Evolutionary conservation across 2,113 vertebrate species (phyloP).

Genomic region (Spea bombifrons): DNA sequence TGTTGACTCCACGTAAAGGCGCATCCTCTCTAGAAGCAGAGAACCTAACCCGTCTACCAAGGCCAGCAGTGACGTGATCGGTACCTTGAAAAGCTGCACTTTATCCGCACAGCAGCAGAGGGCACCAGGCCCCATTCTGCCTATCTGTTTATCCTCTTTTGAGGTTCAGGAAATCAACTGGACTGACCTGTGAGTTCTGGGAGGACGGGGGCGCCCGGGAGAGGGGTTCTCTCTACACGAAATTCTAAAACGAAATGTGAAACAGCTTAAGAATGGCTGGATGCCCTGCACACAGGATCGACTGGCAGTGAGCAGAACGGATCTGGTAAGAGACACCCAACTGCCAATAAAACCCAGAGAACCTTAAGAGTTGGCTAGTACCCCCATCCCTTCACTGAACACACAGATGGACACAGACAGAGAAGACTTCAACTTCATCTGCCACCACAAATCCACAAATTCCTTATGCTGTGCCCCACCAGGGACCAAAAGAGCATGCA

Average conservation of each 20-base stretch:
- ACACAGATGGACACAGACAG: slow-evolving; percentile 33
- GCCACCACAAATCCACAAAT: slow-evolving; percentile 16
- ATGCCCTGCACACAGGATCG: slow-evolving; percentile 19
- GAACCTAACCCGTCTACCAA: neutral
- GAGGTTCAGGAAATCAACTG: slow-evolving; percentile 75
- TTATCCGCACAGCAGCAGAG: slow-evolving; percentile 39
- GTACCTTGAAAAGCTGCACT: slow-evolving; percentile 10
- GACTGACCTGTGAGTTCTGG: slow-evolving; percentile 98
- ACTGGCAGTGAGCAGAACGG: slow-evolving; percentile 28
- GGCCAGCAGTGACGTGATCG: slow-evolving; percentile 36
- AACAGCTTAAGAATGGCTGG: slow-evolving; percentile 71
- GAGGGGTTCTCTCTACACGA: slow-evolving; percentile 99
- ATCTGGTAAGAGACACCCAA: slow-evolving; percentile 47
- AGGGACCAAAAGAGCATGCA: neutral
- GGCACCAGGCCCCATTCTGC: slow-evolving; percentile 45
- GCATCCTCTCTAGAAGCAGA: neutral
- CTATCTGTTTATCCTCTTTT: slow-evolving; percentile 46
- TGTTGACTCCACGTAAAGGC: too few relatives aligned
- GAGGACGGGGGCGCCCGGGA: slow-evolving; percentile 99
- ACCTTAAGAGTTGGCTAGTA: slow-evolving; percentile 45
- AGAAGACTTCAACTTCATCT: slow-evolving; percentile 10
- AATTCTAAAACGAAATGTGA: slow-evolving; percentile 97
- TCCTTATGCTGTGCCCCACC: neutral
- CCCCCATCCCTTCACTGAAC: slow-evolving; percentile 53
- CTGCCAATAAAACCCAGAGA: slow-evolving; percentile 31